Evolutionary conservation across 2,113 vertebrate genomes (phyloP).

Genomic region (Rana temporaria): DNA sequence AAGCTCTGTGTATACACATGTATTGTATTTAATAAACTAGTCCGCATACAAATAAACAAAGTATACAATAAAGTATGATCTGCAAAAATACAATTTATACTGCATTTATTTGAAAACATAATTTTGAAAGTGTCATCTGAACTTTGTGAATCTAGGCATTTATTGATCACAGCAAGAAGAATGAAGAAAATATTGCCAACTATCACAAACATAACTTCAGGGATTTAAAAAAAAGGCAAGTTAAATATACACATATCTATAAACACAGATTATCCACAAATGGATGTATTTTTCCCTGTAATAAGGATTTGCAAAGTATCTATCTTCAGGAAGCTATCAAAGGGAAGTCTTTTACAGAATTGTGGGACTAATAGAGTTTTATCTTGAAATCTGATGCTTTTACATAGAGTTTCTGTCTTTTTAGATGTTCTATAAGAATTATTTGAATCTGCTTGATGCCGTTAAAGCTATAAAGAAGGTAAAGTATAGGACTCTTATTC

Average conservation of each 20-base stretch:
- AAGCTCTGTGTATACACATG: too few species aligned
- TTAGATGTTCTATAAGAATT: slow-evolving; percentile 41
- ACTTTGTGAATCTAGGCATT: too few species aligned
- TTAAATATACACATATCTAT: not conserved
- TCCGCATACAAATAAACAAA: too few species aligned
- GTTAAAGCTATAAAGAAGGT: slow-evolving; percentile 43
- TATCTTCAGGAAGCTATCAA: slow-evolving; percentile 47
- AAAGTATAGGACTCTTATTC: slow-evolving; percentile 35
- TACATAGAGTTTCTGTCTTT: slow-evolving; percentile 43
- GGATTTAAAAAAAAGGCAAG: not conserved
- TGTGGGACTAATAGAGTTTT: slow-evolving; percentile 47
- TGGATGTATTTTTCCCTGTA: slow-evolving; percentile 30
- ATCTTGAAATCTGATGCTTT: slow-evolving; percentile 47
- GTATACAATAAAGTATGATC: too few species aligned
- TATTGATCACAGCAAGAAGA: too few species aligned
- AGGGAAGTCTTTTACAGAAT: slow-evolving; percentile 42
- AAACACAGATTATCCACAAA: not conserved
- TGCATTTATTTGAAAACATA: too few species aligned
- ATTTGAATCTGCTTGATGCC: slow-evolving; percentile 55
- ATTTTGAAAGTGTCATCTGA: too few species aligned
- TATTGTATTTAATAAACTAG: too few species aligned
- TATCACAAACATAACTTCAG: too few species aligned
- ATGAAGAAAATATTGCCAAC: too few species aligned
- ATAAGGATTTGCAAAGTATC: slow-evolving; percentile 39
- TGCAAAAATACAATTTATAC: too few species aligned